Evolutionary conservation across 1,140 invertebrate species (phyloP).

Genomic region (Phortica variegata): DNA sequence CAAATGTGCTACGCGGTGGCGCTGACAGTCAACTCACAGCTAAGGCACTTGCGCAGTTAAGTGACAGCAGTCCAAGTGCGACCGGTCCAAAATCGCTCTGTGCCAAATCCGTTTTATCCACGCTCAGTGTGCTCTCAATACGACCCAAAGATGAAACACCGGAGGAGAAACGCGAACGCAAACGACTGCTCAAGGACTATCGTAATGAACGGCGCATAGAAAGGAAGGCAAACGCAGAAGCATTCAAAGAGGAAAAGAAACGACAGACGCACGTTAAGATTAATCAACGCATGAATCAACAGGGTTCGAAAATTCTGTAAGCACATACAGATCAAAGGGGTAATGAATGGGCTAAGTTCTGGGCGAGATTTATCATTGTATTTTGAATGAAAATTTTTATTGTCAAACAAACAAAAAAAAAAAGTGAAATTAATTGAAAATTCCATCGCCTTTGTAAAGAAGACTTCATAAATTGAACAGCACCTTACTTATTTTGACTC

Average conservation of each 20-base stretch:
- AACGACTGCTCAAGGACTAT: constrained; percentile 80
- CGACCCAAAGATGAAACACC: constrained; percentile 79
- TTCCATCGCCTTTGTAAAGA: no score
- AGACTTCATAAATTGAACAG: no score
- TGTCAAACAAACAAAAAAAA: no score
- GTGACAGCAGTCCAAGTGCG: constrained; percentile 58
- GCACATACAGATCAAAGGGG: no score
- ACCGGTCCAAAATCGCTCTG: constrained; percentile 60
- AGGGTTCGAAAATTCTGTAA: constrained; percentile 70
- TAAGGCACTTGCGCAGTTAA: constrained; percentile 68
- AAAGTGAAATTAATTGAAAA: no score
- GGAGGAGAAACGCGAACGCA: constrained; percentile 79
- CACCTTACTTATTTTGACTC: no score
- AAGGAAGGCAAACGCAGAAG: constrained; percentile 80
- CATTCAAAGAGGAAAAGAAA: constrained; percentile 88
- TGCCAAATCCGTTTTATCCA: constrained; percentile 69
- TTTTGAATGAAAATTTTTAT: no score
- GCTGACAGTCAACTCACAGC: constrained; percentile 65
- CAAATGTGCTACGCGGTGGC: constrained; percentile 63
- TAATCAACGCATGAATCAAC: constrained; percentile 72
- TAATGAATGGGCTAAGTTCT: no score
- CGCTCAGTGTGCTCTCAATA: constrained; percentile 69
- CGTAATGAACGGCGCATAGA: constrained; percentile 80
- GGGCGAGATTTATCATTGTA: no score
- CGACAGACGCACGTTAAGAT: constrained; percentile 74